A percentile compares a stretch with the other conserved stretches of the same genome.
These are phyloP conservation scores for Camponotus pennsylvanicus DNA, from an alignment of 1,140 invertebrate species.

Conservation along the genomic window DNA sequence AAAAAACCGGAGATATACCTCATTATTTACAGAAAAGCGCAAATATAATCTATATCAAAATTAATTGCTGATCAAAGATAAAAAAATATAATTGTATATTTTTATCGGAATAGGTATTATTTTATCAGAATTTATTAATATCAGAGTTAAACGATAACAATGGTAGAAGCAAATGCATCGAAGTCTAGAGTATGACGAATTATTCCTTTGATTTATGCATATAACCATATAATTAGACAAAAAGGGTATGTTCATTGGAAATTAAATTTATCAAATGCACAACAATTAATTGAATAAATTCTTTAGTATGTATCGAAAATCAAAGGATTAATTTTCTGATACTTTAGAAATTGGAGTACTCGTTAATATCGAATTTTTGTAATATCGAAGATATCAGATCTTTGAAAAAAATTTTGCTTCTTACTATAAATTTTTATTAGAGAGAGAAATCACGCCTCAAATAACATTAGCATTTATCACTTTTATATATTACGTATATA, in stretches of 20 bases:
- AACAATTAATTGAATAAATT: not conserved
- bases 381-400: not conserved
- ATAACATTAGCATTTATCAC: conserved; percentile 25
- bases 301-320: not conserved
- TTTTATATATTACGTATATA: conserved; percentile 17
- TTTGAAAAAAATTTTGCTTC: conserved; percentile 7
- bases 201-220: not conserved
- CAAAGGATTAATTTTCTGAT: not conserved
- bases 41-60: not conserved
- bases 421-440: conserved; percentile 34
- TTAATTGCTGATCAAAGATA: conserved; percentile 15
- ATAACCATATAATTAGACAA: not conserved
- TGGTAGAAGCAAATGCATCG: not conserved
- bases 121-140: not conserved
- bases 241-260: not conserved
- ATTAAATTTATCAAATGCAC: not conserved
- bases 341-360: not conserved
- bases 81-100: conserved; percentile 17
- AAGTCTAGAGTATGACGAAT: not conserved
- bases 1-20: not conserved
- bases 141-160: not conserved
- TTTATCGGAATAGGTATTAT: not conserved
- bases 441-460: not conserved
- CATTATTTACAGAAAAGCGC: not conserved
- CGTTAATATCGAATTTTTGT: not conserved